These are phyloP conservation scores for Drosophila tanythrix DNA, from an alignment of 2,888 invertebrate species.

Conservation along the genomic window DNA sequence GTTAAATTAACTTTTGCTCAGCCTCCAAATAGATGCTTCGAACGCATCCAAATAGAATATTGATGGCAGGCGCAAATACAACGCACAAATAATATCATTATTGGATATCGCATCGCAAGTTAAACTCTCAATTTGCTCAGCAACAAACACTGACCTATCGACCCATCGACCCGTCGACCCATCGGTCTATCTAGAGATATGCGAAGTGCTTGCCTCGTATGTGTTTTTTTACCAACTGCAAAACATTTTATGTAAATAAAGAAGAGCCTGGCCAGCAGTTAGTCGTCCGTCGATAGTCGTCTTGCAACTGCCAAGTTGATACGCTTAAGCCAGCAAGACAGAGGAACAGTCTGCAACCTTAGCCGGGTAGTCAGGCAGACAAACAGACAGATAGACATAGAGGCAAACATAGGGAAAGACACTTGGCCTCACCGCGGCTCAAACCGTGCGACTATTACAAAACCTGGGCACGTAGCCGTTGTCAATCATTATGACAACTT, in stretches of 20 bases:
- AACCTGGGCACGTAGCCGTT: conserved; percentile 72
- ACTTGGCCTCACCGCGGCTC: conserved; percentile 7
- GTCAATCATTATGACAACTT: conserved; percentile 80
- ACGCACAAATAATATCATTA: conserved; percentile 8
- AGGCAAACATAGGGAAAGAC: neutral
- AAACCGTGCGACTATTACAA: conserved; percentile 45
- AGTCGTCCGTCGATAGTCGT: neutral
- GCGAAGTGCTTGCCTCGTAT: neutral
- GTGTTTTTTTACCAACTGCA: conserved; percentile 28
- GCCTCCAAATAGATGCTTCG: conserved; percentile 46
- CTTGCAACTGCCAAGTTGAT: conserved; percentile 21
- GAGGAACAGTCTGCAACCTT: conserved; percentile 4
- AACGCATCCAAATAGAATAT: conserved; percentile 13
- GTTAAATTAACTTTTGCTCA: conserved; percentile 72
- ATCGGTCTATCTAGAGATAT: neutral
- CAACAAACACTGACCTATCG: conserved; percentile 2
- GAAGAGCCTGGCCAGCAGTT: conserved; percentile 1
- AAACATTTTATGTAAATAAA: conserved; percentile 12
- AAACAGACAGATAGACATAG: neutral
- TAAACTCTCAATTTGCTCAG: neutral
- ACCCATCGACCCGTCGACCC: conserved; percentile 2
- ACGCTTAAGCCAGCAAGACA: conserved; percentile 9
- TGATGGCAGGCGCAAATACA: conserved; percentile 1
- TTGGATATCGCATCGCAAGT: conserved; percentile 9
- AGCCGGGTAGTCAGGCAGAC: conserved; percentile 4